Evolutionary conservation across 2,113 vertebrate species (phyloP).

Genomic region (Bettongia penicillata): DNA sequence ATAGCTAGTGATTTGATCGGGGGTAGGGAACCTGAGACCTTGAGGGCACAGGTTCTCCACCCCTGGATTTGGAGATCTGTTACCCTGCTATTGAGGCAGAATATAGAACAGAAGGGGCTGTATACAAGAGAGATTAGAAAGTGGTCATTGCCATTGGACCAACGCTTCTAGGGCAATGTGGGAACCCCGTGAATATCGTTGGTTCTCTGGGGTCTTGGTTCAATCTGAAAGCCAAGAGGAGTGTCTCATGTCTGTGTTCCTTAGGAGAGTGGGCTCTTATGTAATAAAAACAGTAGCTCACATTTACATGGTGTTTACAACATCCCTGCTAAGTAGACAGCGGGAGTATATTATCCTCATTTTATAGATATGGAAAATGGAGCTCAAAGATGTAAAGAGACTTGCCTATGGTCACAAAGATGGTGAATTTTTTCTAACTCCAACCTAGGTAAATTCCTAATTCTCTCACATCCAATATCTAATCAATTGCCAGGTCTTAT

Average conservation of each 20-base stretch:
- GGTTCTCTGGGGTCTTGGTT: not conserved
- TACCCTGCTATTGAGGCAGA: not conserved
- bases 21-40: too few relatives aligned
- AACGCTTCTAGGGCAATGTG: not conserved
- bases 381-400: not conserved
- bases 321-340: not conserved
- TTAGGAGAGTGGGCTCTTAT: not conserved
- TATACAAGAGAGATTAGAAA: not conserved
- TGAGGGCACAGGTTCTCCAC: too few relatives aligned
- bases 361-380: not conserved
- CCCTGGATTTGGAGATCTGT: not conserved
- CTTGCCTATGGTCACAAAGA: not conserved
- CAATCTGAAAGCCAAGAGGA: not conserved
- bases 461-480: not conserved
- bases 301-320: not conserved
- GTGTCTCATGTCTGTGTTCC: not conserved
- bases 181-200: not conserved
- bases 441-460: not conserved
- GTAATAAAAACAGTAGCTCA: not conserved
- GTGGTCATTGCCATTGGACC: not conserved
- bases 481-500: not conserved
- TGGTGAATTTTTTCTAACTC: not conserved
- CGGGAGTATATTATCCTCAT: not conserved
- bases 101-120: not conserved
- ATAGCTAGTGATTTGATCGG: not conserved